Conservation (phyloP, 1,140 invertebrate species). For the Sinella curviseta region DNA sequence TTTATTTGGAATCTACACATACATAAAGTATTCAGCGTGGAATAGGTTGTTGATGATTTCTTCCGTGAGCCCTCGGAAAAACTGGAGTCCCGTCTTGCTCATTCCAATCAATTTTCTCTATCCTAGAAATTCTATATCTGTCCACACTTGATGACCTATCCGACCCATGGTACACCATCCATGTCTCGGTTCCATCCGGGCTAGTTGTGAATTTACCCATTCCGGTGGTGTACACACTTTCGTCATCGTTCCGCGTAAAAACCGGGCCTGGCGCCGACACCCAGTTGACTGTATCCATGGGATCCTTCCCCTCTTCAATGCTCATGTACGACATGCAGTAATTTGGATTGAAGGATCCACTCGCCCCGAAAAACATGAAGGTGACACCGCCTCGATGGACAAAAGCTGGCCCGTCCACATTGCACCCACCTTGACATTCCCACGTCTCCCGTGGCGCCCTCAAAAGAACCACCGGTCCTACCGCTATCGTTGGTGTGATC, state of each 20-base stretch:
- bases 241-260: conserved; percentile 28
- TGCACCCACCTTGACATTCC: conserved; percentile 30
- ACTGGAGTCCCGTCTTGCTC: conserved; percentile 19
- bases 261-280: background rate
- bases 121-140: conserved; percentile 23
- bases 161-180: conserved; percentile 16
- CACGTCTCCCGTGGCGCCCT: conserved; percentile 31
- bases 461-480: conserved; percentile 17
- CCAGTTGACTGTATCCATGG: conserved; percentile 8
- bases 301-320: conserved; percentile 22
- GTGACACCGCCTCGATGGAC: conserved; percentile 19
- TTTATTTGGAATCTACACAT: too few species aligned
- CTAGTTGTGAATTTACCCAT: background rate
- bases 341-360: conserved; percentile 22
- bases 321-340: conserved; percentile 22
- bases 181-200: background rate
- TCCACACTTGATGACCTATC: conserved; percentile 4
- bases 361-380: background rate
- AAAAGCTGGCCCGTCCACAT: conserved; percentile 16
- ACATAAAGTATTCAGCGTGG: too few species aligned
- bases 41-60: background rate
- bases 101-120: conserved; percentile 40
- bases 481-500: conserved; percentile 21
- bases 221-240: conserved; percentile 10
- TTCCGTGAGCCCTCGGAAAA: conserved; percentile 33